phyloP scores from a whole-genome alignment of 2,797 vertebrate genomes.

The Tenualosa ilisha region DNA sequence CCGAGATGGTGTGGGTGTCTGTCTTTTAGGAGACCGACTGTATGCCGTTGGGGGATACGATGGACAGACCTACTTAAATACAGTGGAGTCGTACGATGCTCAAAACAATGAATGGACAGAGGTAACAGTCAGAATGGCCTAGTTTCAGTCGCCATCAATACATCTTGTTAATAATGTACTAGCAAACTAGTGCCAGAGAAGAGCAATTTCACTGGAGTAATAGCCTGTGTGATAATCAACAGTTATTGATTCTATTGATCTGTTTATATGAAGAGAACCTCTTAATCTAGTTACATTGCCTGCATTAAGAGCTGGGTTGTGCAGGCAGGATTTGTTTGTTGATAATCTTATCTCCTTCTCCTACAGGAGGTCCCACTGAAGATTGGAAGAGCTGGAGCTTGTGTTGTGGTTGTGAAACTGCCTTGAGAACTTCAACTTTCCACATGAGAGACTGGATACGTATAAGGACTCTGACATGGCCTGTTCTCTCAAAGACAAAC shows the following conservation, averaged over 20 bases:
- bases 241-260: background rate
- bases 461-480: slow-evolving; percentile 32
- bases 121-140: slow-evolving; percentile 69
- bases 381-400: slow-evolving; percentile 92
- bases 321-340: slow-evolving; percentile 38
- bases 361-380: slow-evolving; percentile 91
- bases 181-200: background rate
- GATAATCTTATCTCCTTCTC: slow-evolving; percentile 54
- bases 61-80: slow-evolving; percentile 88
- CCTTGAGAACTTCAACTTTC: slow-evolving; percentile 74
- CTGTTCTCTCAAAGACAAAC: slow-evolving; percentile 53
- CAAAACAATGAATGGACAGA: slow-evolving; percentile 97
- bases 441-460: background rate
- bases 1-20: slow-evolving; percentile 90
- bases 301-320: slow-evolving; percentile 44
- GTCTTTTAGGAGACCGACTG: slow-evolving; percentile 87
- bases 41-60: slow-evolving; percentile 97
- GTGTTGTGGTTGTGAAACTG: slow-evolving; percentile 92
- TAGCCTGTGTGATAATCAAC: background rate
- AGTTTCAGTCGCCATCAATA: background rate
- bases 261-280: too few relatives aligned
- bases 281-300: slow-evolving; percentile 39
- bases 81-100: slow-evolving; percentile 92
- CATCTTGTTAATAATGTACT: background rate
- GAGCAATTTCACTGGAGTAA: background rate